Evolutionary conservation across 1,140 invertebrate species (phyloP), one percentile per base, ranked within the genome.

Genomic region (Calliphora vicina): DNA sequence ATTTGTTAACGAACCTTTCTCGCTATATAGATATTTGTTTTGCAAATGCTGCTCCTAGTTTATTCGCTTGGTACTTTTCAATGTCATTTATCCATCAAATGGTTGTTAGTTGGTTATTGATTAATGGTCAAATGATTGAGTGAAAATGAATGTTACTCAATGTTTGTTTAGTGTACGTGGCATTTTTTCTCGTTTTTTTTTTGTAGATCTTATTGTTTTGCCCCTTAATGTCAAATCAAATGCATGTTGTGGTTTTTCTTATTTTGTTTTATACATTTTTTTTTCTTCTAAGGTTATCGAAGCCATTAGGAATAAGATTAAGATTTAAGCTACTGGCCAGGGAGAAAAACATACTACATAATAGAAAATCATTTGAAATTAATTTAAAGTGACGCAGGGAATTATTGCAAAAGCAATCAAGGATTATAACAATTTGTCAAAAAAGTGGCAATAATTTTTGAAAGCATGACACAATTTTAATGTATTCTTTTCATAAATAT

Each of bases 101-200:
- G 61, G 61, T 67, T 67, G n/a, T 57, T 57, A 17, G 50, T 67
- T 67, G 61, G n/a, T 23, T 57, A 67, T 67, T 67, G 61, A 67
- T 67, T 67, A 67, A 67, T 67, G 61, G 61, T 67, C 61, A 20
- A 67, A 67, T 23, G 61, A 67, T 67, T 23, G n/a, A 67, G 17
- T 57, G 15, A 17, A n/a, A 57, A 57, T 23, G 2, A 23, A 23
- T 17, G n/a, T 17, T 23, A 67, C 9, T 67, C 17, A 10, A 23
- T 67, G n/a, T 67, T 23, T 67, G n/a, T 67, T 20, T 23, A 67
- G 17, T 67, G 8, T 9, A 23, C n/a, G 20, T 57, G 17, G n/a
- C 15, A 57, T 17, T 17, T n/a, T 57, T 13, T 25, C 9, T 25
- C 2, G 13, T 13, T 25, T 67, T 23, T 67, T 61, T 61, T 61